A percentile compares a stretch with the other conserved stretches of the same genome.
phyloP scores from a whole-genome alignment of 92 coral and sea anemone species.

The Umimayanthus chanpuru region DNA sequence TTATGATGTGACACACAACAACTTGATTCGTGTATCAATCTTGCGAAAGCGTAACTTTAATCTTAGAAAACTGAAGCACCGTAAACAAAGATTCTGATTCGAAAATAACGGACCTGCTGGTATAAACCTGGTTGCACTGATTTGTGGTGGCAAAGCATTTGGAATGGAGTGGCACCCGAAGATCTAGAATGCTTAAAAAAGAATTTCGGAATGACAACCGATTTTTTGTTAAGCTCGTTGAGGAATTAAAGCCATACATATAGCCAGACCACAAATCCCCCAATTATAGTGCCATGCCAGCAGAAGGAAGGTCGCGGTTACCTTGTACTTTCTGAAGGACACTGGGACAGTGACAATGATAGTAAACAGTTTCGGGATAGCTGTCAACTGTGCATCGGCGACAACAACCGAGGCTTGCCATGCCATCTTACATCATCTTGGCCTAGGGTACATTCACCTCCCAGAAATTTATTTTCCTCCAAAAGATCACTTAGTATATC shows the following conservation, averaged over 20 bases:
- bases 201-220: conserved; percentile 49
- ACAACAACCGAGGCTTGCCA: conserved; percentile 59
- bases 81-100: too few relatives aligned
- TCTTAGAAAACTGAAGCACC: too few relatives aligned
- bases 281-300: conserved; percentile 48
- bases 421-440: conserved; percentile 46
- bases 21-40: too few relatives aligned
- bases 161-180: too few relatives aligned
- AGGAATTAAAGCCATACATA: conserved; percentile 45
- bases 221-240: conserved; percentile 33
- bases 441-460: conserved; percentile 54
- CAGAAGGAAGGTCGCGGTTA: conserved; percentile 57
- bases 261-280: conserved; percentile 63
- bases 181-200: conserved; percentile 52
- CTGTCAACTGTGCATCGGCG: conserved; percentile 51
- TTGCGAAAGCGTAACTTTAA: too few relatives aligned
- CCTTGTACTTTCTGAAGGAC: too few relatives aligned
- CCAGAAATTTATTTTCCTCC: too few relatives aligned
- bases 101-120: conserved; percentile 46
- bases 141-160: too few relatives aligned
- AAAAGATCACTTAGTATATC: too few relatives aligned
- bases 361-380: conserved; percentile 67
- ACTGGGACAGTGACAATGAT: conserved; percentile 65
- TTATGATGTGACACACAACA: too few relatives aligned
- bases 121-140: too few relatives aligned